Evolutionary conservation across 2,888 invertebrate genomes (phyloP), one percentile per base, ranked within the genome.

Genomic region (Hydriomena furcata): DNA sequence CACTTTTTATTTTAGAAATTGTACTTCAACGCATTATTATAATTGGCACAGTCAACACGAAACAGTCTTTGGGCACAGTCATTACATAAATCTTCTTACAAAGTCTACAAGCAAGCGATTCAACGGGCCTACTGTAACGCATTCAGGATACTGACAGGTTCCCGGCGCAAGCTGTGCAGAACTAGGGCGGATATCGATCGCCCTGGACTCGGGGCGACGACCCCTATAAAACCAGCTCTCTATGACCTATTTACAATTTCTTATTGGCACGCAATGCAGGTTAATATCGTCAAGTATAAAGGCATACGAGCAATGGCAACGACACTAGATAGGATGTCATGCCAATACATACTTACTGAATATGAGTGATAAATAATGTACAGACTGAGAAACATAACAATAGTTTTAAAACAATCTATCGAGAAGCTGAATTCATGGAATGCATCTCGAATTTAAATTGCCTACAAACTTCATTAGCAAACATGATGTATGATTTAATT

Each of bases 111-210:
- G 30, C 24, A 7, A 32, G 12, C 24, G 11, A 28, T 17, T 25
- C 32, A 21, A 32, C 11, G 43, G 51, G 21, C 44, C 54, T 68
- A 64, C 60, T 50, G 51, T 60, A 68, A 65, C 35, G 27, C 40
- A 34, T 8, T 35, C 51, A 41, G 38, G 45, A 52, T 38, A 51
- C 49, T 55, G 50, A 40, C 43, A 60, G 55, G 43, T 31, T 52
- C 38, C 54, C 48, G 44, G 48, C 60, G 63, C 58, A 66, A 69
- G 68, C 60, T 65, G 56, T 28, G 31, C 46, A 57, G 61, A 80
- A 76, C 67, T 79, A 70, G 82, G 76, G 66, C 84, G 59, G 60
- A 54, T 71, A 78, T 84, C 79, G 43, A 51, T 32, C 45, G 52
- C 38, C 41, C 53, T 47, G 47, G 34, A 47, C 32, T 32, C 25